Percentiles rank a stretch among this genome's conserved stretches.
These are phyloP conservation scores for Suricata suricatta DNA, from an alignment of 2,113 vertebrate species.

Conservation along the genomic window DNA sequence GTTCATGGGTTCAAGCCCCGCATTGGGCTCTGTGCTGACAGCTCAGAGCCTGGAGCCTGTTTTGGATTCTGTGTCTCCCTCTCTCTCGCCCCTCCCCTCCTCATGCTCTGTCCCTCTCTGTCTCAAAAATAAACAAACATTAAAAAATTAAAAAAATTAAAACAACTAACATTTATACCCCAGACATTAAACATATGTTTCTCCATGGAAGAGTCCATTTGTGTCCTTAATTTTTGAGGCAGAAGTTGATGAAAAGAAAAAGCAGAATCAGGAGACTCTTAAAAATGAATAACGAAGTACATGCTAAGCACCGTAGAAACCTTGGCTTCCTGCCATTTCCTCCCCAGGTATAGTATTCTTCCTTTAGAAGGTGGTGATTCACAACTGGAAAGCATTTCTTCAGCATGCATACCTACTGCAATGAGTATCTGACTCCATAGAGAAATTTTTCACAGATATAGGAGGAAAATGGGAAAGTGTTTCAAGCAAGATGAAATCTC, in stretches of 20 bases:
- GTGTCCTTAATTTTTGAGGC: background rate
- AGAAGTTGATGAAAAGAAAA: constrained; percentile 23
- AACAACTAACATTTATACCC: background rate
- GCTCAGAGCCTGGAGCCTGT: no score
- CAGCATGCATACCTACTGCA: background rate
- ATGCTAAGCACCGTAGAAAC: background rate
- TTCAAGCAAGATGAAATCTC: constrained; percentile 47
- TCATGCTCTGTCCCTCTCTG: no score
- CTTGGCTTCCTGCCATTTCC: background rate
- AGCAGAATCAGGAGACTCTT: background rate
- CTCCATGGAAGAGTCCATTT: background rate
- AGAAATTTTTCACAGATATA: constrained; percentile 34
- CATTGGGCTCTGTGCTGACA: no score
- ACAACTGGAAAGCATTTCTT: constrained; percentile 10
- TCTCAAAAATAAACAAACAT: no score
- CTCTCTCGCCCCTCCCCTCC: no score
- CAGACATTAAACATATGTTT: background rate
- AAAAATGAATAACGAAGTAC: background rate
- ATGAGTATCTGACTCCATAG: background rate
- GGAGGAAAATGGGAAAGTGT: constrained; percentile 7
- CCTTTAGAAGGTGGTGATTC: background rate
- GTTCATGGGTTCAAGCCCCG: no score
- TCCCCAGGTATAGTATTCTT: background rate
- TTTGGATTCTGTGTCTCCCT: no score
- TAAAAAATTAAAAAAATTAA: background rate